phyloP scores from a whole-genome alignment of 2,113 vertebrate species.

The Nesogale talazaci region DNA sequence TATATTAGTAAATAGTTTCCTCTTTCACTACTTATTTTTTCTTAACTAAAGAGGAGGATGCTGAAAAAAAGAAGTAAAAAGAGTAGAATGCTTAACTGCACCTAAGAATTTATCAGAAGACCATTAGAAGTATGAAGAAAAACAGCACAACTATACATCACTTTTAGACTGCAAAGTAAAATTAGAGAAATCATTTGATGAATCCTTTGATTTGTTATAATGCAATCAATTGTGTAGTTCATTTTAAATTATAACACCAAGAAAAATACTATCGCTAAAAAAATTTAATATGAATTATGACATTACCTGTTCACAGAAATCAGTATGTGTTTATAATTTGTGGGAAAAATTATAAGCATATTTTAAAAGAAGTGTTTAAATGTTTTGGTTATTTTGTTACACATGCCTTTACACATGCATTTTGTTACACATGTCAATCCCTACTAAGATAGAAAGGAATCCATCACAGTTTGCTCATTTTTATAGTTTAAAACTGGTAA shows the following conservation, averaged over 20 bases:
- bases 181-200: conserved; percentile 56
- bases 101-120: conserved; percentile 62
- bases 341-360: neutral
- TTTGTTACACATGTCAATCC: neutral
- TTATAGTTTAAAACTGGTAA: neutral
- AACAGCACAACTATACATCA: conserved; percentile 45
- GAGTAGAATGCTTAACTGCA: conserved; percentile 36
- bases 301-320: neutral
- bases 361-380: conserved; percentile 44
- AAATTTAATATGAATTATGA: conserved; percentile 19
- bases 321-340: neutral
- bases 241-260: conserved; percentile 46
- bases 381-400: neutral
- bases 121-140: conserved; percentile 51
- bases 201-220: conserved; percentile 58
- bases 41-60: neutral
- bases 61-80: too few species aligned
- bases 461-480: neutral
- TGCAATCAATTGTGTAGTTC: conserved; percentile 28
- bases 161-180: conserved; percentile 58
- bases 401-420: neutral
- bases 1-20: conserved; percentile 19
- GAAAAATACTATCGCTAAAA: neutral
- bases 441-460: neutral
- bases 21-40: conserved; percentile 51